A percentile compares a stretch with the other conserved stretches of the same genome.
These are phyloP conservation scores for Xenotilapia flavipinnis DNA, from an alignment of 2,113 vertebrate species.

Conservation along the genomic window DNA sequence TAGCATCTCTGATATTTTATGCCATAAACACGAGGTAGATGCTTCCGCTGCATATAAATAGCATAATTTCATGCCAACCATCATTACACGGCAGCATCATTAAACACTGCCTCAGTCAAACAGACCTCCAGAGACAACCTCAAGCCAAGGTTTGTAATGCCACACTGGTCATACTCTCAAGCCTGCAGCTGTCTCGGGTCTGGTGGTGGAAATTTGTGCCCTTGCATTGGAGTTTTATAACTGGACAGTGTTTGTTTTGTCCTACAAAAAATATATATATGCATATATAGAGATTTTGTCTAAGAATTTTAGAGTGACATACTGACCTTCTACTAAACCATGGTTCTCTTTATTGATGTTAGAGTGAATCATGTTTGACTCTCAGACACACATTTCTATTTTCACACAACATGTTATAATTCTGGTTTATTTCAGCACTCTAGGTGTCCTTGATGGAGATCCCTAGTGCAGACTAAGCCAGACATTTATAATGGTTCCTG, in stretches of 20 bases:
- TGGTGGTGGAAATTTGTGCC: background rate
- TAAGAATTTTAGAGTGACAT: background rate
- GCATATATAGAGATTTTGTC: background rate
- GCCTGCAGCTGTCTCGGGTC: slow-evolving; percentile 4
- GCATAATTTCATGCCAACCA: slow-evolving; percentile 43
- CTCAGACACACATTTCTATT: background rate
- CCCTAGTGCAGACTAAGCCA: background rate
- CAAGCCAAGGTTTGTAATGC: slow-evolving; percentile 16
- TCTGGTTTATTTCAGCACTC: background rate
- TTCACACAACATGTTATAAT: background rate
- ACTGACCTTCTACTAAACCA: background rate
- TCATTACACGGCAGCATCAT: slow-evolving; percentile 48
- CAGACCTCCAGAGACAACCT: slow-evolving; percentile 25
- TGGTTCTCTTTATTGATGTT: background rate
- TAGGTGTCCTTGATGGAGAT: background rate
- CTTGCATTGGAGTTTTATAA: background rate
- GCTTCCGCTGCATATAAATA: slow-evolving; percentile 55
- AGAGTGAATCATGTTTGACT: background rate
- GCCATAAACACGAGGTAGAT: slow-evolving; percentile 24
- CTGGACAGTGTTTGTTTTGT: background rate
- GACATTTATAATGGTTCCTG: background rate
- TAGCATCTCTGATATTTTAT: slow-evolving; percentile 2
- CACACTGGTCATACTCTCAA: background rate
- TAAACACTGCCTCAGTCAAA: slow-evolving; percentile 48
- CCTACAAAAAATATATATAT: background rate